Conservation (phyloP, 1,140 invertebrate genomes). For the Atta cephalotes region DNA sequence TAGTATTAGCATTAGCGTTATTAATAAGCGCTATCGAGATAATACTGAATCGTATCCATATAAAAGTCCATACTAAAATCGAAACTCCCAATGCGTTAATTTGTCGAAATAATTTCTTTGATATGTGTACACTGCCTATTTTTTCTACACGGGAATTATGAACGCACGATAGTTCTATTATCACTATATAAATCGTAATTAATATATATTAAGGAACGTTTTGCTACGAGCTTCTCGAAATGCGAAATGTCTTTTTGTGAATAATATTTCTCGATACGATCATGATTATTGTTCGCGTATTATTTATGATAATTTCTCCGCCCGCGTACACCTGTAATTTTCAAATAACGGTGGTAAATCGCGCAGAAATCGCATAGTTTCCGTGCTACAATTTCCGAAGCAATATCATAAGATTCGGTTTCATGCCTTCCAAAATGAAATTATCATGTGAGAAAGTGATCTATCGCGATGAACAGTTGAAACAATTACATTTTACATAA, state of each 20-base stretch:
- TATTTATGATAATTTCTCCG: neutral
- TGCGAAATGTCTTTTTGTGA: conserved; percentile 31
- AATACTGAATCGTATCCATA: conserved; percentile 20
- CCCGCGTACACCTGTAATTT: neutral
- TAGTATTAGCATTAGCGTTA: conserved; percentile 56
- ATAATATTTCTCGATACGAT: neutral
- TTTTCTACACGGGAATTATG: conserved; percentile 61
- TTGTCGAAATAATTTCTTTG: conserved; percentile 58
- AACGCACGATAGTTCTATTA: conserved; percentile 49
- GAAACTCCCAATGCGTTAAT: conserved; percentile 35
- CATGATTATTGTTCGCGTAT: neutral
- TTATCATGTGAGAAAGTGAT: conserved; percentile 43
- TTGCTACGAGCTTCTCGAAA: conserved; percentile 33
- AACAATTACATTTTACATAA: conserved; percentile 71
- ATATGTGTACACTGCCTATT: conserved; percentile 69
- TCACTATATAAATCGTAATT: conserved; percentile 28
- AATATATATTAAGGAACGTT: conserved; percentile 55
- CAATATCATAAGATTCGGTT: conserved; percentile 64
- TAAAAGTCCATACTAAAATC: conserved; percentile 26
- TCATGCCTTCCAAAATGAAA: conserved; percentile 68
- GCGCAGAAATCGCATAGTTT: neutral
- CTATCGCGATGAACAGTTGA: conserved; percentile 49
- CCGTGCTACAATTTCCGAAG: neutral
- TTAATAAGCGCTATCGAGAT: conserved; percentile 27
- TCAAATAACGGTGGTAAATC: conserved; percentile 1